These are phyloP conservation scores for Poeciliopsis occidentalis DNA, from an alignment of 2,113 vertebrate genomes.

Conservation along the genomic window DNA sequence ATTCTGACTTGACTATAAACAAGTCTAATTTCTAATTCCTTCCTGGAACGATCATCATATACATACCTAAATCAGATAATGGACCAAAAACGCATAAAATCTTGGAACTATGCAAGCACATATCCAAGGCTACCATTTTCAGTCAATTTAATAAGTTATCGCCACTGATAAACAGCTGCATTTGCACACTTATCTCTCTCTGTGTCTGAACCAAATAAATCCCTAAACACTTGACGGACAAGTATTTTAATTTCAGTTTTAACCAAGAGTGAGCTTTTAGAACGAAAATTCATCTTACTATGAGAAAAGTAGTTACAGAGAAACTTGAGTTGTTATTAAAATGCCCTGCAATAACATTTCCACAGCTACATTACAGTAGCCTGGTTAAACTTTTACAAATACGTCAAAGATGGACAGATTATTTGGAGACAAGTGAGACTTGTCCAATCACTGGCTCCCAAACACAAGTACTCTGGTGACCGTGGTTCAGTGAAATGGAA, in stretches of 20 bases:
- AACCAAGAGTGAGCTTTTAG: too few relatives aligned
- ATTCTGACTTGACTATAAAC: conserved; percentile 11
- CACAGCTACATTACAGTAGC: too few relatives aligned
- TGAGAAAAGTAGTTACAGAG: too few relatives aligned
- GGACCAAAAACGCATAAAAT: not conserved
- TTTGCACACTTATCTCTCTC: not conserved
- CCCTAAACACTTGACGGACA: not conserved
- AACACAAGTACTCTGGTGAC: not conserved
- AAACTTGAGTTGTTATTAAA: too few relatives aligned
- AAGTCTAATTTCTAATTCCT: not conserved
- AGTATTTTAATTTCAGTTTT: too few relatives aligned
- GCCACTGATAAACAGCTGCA: not conserved
- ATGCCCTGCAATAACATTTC: too few relatives aligned
- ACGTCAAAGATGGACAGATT: too few relatives aligned
- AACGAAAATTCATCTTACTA: too few relatives aligned
- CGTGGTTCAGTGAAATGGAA: not conserved
- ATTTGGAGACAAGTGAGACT: not conserved
- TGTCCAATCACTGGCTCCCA: not conserved
- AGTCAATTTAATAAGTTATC: too few relatives aligned
- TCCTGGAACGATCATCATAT: conserved; percentile 15
- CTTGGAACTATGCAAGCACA: not conserved
- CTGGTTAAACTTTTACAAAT: too few relatives aligned
- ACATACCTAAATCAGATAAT: not conserved
- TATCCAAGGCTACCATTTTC: too few relatives aligned
- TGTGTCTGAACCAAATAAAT: not conserved